Base-by-base conservation (phyloP, 2,888 invertebrate genomes). In the Erynnis tages region DNA sequence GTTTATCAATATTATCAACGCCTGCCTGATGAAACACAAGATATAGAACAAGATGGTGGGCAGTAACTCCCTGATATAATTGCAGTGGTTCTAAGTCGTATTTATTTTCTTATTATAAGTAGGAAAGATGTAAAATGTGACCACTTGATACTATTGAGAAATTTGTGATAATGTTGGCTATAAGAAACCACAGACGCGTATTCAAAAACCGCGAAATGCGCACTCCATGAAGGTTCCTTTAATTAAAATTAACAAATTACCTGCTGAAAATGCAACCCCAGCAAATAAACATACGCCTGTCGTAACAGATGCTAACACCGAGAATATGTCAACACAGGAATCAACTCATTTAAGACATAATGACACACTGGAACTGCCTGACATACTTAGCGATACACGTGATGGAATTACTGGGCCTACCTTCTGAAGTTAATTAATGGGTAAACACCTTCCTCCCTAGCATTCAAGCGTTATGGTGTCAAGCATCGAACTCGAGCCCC, bases 381-480 rank as follows among this genome's bases (percentile, higher is more conserved):
- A 50, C 50, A 50, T 21, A 50, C 19, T 50, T 50, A 38, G 34
- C 38, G 38, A 38, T 38, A 32, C 56, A 54, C 60, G 55, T 16
- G 37, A 19, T 17, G 29, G 37, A 37, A 32, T 14, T 29, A 44
- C 41, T 32, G 41, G 43, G 41, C 27, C 23, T 48, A 35, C 40
- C 40, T 32, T 29, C 37, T 30, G 37, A 53, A 43, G 54, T 53
- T 57, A 57, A 57, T 57, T 57, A 57, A 57, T 54, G 46, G 48
- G 30, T 41, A 52, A 52, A 44, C 44, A 44, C 43, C 48, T 48
- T 48, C 37, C 44, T 44, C 32, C 37, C 37, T 45, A 45, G 38
- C 41, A 46, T 53, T 55, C 53, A 48, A 14, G 38, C 54, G 47
- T 35, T 52, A 58, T 50, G 52, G 55, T 55, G 57, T 58, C 55